These are phyloP conservation scores for Psylliodes chrysocephalus DNA, from an alignment of 2,888 invertebrate genomes.

Conservation along the genomic window DNA sequence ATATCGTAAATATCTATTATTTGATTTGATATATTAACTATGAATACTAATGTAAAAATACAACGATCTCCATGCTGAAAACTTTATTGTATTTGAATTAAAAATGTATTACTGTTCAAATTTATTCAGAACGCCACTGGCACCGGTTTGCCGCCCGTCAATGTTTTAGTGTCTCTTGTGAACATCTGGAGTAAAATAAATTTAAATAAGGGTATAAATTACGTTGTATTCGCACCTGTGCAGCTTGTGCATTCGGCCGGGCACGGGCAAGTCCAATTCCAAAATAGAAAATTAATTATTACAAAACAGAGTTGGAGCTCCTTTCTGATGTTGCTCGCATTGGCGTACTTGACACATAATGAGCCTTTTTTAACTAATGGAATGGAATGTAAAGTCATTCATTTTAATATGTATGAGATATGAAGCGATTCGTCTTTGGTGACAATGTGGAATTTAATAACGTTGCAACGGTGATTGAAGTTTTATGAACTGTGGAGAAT, in stretches of 20 bases:
- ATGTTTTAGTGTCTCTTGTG: conserved; percentile 42
- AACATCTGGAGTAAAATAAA: conserved; percentile 54
- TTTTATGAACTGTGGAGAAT: background rate
- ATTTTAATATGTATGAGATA: background rate
- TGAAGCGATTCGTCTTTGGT: background rate
- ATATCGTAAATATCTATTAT: background rate
- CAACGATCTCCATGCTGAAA: too few relatives aligned
- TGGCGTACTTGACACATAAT: conserved; percentile 16
- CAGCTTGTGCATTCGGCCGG: conserved; percentile 28
- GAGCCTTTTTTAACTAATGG: background rate
- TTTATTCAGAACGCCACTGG: background rate
- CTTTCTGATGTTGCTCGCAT: conserved; percentile 15
- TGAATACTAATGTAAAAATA: too few relatives aligned
- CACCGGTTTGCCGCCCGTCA: conserved; percentile 11
- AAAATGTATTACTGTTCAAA: too few relatives aligned
- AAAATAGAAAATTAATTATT: conserved; percentile 36
- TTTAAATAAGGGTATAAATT: conserved; percentile 42
- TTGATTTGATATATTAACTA: background rate
- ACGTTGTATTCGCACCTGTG: conserved; percentile 38
- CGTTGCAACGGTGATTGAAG: background rate
- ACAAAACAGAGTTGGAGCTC: conserved; percentile 11
- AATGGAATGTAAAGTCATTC: background rate
- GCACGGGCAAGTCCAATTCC: conserved; percentile 10
- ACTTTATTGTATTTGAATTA: too few relatives aligned
- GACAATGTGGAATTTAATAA: background rate